Conservation (phyloP, 2,113 vertebrate species). For the Syngnathus floridae region DNA sequence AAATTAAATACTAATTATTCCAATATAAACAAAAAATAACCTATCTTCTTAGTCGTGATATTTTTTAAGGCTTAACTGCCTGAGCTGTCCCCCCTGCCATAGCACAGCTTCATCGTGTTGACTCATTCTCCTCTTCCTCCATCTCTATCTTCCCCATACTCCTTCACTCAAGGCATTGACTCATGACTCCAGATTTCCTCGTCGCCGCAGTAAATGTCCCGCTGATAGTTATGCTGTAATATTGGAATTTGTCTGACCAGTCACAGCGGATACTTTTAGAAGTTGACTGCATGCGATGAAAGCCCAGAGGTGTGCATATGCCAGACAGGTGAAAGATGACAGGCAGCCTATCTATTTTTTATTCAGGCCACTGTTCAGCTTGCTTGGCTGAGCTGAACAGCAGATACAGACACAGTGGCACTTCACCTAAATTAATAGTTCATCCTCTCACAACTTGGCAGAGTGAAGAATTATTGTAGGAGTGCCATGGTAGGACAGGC, state of each 20-base stretch:
- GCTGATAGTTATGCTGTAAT: slow-evolving; percentile 55
- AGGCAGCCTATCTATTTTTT: slow-evolving; percentile 46
- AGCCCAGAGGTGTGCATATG: slow-evolving; percentile 45
- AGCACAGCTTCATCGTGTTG: slow-evolving; percentile 14
- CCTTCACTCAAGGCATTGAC: slow-evolving; percentile 25
- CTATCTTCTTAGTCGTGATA: background rate
- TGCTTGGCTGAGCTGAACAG: slow-evolving; percentile 46
- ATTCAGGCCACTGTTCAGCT: slow-evolving; percentile 9
- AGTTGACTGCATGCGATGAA: slow-evolving; percentile 53
- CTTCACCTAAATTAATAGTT: slow-evolving; percentile 64
- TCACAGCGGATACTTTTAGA: slow-evolving; percentile 54
- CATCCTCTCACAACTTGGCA: slow-evolving; percentile 38
- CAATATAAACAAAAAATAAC: too few relatives aligned
- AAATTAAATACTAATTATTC: too few relatives aligned
- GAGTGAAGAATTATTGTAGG: slow-evolving; percentile 51
- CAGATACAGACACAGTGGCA: slow-evolving; percentile 48
- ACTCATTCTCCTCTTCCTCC: slow-evolving; percentile 7
- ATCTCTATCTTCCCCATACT: slow-evolving; percentile 8
- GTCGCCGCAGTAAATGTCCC: slow-evolving; percentile 54
- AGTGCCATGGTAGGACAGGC: slow-evolving; percentile 45
- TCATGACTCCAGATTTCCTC: slow-evolving; percentile 45
- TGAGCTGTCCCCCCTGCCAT: slow-evolving; percentile 4
- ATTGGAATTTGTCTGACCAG: slow-evolving; percentile 59
- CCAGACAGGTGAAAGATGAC: slow-evolving; percentile 63
- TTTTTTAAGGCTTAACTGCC: slow-evolving; percentile 1